Evolutionary conservation across 2,888 invertebrate species (phyloP).

Genomic region (Hemistola chrysoprasaria): DNA sequence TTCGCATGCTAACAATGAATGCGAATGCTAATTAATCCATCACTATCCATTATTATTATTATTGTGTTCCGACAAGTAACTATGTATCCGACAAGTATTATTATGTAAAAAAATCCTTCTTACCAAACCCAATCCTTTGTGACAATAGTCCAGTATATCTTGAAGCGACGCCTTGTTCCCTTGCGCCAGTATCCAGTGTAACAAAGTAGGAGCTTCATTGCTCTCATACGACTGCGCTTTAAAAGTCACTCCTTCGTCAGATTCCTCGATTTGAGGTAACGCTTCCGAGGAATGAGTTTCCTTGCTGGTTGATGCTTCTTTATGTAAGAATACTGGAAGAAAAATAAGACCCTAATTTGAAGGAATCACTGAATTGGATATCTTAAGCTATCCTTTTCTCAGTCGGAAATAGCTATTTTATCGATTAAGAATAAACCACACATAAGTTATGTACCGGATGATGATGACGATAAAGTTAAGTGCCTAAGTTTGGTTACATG

Average conservation of each 20-base stretch:
- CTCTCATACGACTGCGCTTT: conserved; percentile 56
- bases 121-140: conserved; percentile 87
- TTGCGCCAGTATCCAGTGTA: conserved; percentile 93
- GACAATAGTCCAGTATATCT: conserved; percentile 89
- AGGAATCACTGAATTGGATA: too few relatives aligned
- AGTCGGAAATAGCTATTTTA: too few relatives aligned
- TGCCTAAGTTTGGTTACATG: too few relatives aligned
- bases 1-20: too few relatives aligned
- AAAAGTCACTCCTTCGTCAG: conserved; percentile 62
- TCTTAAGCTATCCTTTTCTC: too few relatives aligned
- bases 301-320: conserved; percentile 55
- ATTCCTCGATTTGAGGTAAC: conserved; percentile 50
- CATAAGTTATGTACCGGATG: too few relatives aligned
- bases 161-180: conserved; percentile 90
- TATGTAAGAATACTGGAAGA: conserved; percentile 62
- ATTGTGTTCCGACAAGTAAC: too few relatives aligned
- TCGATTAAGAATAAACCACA: too few relatives aligned
- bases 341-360: background rate
- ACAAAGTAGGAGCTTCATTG: conserved; percentile 83
- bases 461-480: too few relatives aligned
- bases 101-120: conserved; percentile 43
- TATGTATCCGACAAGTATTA: too few relatives aligned
- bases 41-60: too few relatives aligned
- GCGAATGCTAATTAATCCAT: too few relatives aligned
- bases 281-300: conserved; percentile 51